Evolutionary conservation across 2,797 vertebrate genomes (phyloP).

Genomic region (Bufotes viridis): DNA sequence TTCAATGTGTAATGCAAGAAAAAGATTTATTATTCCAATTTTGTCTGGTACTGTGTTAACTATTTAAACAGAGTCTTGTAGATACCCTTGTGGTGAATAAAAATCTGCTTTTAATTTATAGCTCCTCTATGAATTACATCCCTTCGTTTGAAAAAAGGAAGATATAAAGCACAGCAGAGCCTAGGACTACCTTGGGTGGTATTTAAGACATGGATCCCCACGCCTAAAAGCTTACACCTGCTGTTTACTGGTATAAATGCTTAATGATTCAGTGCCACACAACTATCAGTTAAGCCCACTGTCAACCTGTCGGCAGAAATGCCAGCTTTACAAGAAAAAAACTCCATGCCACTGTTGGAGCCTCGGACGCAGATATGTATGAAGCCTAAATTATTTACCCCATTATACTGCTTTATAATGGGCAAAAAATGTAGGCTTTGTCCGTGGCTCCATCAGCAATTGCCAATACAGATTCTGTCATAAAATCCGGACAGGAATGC

Average conservation of each 20-base stretch:
- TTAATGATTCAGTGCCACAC: neutral
- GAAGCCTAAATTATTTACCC: too few species aligned
- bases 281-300: neutral
- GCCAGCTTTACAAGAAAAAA: neutral
- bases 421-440: too few species aligned
- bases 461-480: too few species aligned
- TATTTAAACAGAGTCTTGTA: slow-evolving; percentile 19
- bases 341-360: too few species aligned
- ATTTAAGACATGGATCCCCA: neutral
- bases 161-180: slow-evolving; percentile 2
- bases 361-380: too few species aligned
- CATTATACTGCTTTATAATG: too few species aligned
- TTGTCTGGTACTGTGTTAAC: slow-evolving; percentile 40
- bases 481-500: too few species aligned
- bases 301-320: neutral
- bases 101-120: slow-evolving; percentile 39
- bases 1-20: slow-evolving; percentile 27
- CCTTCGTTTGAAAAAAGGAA: neutral
- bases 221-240: slow-evolving; percentile 10
- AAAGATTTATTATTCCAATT: slow-evolving; percentile 43
- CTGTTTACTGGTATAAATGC: slow-evolving; percentile 8
- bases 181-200: slow-evolving; percentile 1
- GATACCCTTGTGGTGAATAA: slow-evolving; percentile 3
- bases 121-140: neutral
- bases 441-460: too few species aligned